phyloP scores from a whole-genome alignment of 1,140 invertebrate genomes.

The Triops longicaudatus region DNA sequence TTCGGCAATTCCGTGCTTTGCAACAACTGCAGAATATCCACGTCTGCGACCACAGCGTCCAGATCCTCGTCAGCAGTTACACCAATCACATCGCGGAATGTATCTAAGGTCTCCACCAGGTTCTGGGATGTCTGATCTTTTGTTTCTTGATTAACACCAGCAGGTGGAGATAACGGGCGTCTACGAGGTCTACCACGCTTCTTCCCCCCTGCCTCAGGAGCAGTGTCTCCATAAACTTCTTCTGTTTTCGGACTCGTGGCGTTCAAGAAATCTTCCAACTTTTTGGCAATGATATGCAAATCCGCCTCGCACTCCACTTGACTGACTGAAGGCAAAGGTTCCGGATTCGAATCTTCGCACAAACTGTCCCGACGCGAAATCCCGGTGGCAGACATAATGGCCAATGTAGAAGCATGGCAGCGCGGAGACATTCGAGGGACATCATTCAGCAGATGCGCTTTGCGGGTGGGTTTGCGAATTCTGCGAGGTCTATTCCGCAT shows the following conservation, averaged over 20 bases:
- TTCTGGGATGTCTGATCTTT: background rate
- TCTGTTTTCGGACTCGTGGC: background rate
- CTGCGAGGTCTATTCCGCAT: background rate
- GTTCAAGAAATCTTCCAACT: background rate
- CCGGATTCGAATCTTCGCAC: background rate
- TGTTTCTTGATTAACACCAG: background rate
- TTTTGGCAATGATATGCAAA: background rate
- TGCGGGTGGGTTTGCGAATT: conserved; percentile 21
- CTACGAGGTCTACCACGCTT: conserved; percentile 18
- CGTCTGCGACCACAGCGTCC: background rate
- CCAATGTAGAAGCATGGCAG: conserved; percentile 72
- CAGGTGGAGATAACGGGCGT: background rate
- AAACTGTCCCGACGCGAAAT: background rate
- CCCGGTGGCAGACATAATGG: conserved; percentile 52
- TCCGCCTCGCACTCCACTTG: background rate
- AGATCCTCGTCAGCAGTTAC: background rate
- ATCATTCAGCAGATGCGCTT: conserved; percentile 39
- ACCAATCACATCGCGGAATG: conserved; percentile 2
- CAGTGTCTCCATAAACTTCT: background rate
- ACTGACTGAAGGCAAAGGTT: background rate
- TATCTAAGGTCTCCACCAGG: background rate
- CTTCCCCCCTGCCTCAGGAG: no score
- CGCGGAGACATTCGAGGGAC: conserved; percentile 71
- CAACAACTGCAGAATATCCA: conserved; percentile 17
- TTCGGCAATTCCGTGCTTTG: background rate